Conservation (phyloP, 2,888 invertebrate species). For the Nemapogon koenigi region DNA sequence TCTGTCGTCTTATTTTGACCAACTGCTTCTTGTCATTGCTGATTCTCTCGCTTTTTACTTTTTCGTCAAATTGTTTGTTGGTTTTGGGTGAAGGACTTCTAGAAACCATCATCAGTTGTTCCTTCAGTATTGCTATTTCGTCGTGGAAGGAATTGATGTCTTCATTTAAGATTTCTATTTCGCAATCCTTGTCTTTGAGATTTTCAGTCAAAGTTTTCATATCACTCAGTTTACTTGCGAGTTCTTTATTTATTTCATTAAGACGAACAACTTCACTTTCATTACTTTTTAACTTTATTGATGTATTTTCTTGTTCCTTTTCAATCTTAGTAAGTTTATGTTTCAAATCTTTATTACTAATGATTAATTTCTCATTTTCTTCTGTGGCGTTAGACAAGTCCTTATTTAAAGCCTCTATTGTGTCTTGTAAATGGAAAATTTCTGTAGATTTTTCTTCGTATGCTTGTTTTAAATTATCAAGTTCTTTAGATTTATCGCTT, state of each 20-base stretch:
- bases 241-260: conserved; percentile 40
- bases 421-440: conserved; percentile 44
- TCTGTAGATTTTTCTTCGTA: conserved; percentile 51
- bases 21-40: conserved; percentile 66
- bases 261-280: conserved; percentile 42
- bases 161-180: conserved; percentile 60
- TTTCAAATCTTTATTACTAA: conserved; percentile 41
- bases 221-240: conserved; percentile 45
- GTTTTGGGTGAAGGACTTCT: conserved; percentile 65
- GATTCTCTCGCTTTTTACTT: conserved; percentile 40
- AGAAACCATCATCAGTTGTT: conserved; percentile 51
- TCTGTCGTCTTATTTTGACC: conserved; percentile 54
- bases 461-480: conserved; percentile 50
- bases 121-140: conserved; percentile 51
- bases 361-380: conserved; percentile 43
- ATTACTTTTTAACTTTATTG: conserved; percentile 41
- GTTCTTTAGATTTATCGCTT: conserved; percentile 53
- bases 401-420: conserved; percentile 34
- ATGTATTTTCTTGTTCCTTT: conserved; percentile 51
- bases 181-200: conserved; percentile 58
- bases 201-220: conserved; percentile 44
- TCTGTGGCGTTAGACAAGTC: conserved; percentile 45
- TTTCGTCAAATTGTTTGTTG: conserved; percentile 59
- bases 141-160: conserved; percentile 56
- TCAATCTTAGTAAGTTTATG: conserved; percentile 44